Evolutionary conservation across 2,888 invertebrate species (phyloP).

Genomic region (Argynnis bischoffii): DNA sequence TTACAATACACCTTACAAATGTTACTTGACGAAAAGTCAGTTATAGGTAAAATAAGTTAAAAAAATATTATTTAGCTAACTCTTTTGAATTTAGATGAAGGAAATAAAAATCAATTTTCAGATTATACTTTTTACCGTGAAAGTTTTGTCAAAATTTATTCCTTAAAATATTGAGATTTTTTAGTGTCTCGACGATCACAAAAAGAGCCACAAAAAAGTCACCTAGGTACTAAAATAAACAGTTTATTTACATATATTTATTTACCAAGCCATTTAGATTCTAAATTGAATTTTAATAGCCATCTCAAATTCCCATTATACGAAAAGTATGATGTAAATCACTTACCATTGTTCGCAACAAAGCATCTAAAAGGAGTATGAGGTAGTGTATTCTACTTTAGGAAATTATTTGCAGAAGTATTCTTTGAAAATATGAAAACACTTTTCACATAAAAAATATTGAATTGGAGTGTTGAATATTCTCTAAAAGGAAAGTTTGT

Average conservation of each 20-base stretch:
- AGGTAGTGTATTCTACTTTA: slow-evolving; percentile 64
- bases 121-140: too few relatives aligned
- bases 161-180: too few relatives aligned
- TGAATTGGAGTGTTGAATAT: slow-evolving; percentile 14
- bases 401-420: slow-evolving; percentile 66
- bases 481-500: slow-evolving; percentile 9
- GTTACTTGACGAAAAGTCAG: too few relatives aligned
- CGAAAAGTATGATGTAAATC: slow-evolving; percentile 57
- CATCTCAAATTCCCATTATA: slow-evolving; percentile 3
- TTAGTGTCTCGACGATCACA: too few relatives aligned
- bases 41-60: too few relatives aligned
- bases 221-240: background rate
- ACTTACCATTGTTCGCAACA: slow-evolving; percentile 72
- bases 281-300: background rate
- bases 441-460: slow-evolving; percentile 14
- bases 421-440: slow-evolving; percentile 19
- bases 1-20: too few relatives aligned
- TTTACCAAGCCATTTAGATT: background rate
- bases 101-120: too few relatives aligned
- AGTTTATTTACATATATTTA: background rate
- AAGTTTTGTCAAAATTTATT: too few relatives aligned
- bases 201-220: too few relatives aligned
- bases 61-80: too few relatives aligned
- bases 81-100: too few relatives aligned
- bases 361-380: slow-evolving; percentile 68